Evolutionary conservation across 2,113 vertebrate species (phyloP).

Genomic region (Megaceryle maxima): DNA sequence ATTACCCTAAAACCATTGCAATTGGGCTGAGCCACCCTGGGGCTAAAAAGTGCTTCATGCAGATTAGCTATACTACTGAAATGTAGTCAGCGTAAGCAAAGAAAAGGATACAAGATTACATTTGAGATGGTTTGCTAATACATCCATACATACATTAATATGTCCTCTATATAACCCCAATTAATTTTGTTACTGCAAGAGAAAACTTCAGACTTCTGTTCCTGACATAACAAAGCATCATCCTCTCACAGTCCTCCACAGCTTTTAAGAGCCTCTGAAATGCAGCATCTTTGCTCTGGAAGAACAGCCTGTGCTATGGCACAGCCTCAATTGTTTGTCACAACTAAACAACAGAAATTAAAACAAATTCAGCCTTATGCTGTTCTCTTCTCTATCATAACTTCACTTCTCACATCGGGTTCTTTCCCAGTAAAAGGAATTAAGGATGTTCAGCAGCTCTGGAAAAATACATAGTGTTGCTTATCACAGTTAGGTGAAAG

Average conservation of each 20-base stretch:
- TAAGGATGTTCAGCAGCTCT: not conserved
- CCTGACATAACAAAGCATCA: not conserved
- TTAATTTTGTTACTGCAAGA: conserved; percentile 23
- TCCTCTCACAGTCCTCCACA: not conserved
- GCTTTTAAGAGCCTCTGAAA: not conserved
- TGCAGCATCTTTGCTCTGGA: not conserved
- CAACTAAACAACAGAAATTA: not conserved
- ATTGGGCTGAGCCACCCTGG: not conserved
- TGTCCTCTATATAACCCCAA: conserved; percentile 49
- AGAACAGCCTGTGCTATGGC: not conserved
- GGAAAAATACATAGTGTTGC: not conserved
- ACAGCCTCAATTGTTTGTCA: not conserved
- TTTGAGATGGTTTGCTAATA: conserved; percentile 33
- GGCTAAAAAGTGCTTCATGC: not conserved
- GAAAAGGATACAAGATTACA: conserved; percentile 21
- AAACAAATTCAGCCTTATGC: not conserved
- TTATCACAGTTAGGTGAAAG: not conserved
- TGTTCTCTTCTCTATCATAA: not conserved
- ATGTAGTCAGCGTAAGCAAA: not conserved
- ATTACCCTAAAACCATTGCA: not conserved
- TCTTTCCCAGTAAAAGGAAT: not conserved
- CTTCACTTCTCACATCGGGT: not conserved
- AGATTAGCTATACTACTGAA: not conserved
- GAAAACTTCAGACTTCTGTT: not conserved
- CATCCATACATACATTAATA: conserved; percentile 23